Evolutionary conservation across 2,888 invertebrate species (phyloP).

Genomic region (Campoplex capitator): DNA sequence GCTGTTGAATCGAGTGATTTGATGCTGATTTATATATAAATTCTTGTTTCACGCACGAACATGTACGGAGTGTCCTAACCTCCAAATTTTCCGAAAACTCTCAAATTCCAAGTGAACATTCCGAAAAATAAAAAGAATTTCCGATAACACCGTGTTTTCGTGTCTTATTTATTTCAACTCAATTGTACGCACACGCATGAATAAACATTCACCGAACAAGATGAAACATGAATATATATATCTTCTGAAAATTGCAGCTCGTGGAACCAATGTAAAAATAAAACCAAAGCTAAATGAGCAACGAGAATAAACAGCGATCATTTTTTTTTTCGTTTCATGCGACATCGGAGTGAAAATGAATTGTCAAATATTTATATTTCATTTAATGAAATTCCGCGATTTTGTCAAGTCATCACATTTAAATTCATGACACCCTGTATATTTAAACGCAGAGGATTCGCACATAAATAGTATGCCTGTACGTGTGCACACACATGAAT

Average conservation of each 20-base stretch:
- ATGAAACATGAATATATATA: background rate
- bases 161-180: background rate
- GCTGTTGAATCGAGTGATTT: conserved; percentile 21
- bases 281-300: background rate
- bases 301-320: background rate
- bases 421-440: conserved; percentile 20
- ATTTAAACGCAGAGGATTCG: conserved; percentile 3
- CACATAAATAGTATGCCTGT: background rate
- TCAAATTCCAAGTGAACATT: background rate
- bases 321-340: background rate
- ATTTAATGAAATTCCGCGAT: background rate
- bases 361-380: background rate
- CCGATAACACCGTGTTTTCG: background rate
- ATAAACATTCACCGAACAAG: background rate
- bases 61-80: conserved; percentile 3
- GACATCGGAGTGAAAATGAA: background rate
- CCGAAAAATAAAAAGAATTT: background rate
- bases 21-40: background rate
- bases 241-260: background rate
- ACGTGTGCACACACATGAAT: background rate
- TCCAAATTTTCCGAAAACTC: background rate
- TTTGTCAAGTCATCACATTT: background rate
- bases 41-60: background rate
- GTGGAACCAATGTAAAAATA: background rate
- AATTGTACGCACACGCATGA: background rate